phyloP scores from a whole-genome alignment of 2,797 vertebrate species.

The Sebastes minor region DNA sequence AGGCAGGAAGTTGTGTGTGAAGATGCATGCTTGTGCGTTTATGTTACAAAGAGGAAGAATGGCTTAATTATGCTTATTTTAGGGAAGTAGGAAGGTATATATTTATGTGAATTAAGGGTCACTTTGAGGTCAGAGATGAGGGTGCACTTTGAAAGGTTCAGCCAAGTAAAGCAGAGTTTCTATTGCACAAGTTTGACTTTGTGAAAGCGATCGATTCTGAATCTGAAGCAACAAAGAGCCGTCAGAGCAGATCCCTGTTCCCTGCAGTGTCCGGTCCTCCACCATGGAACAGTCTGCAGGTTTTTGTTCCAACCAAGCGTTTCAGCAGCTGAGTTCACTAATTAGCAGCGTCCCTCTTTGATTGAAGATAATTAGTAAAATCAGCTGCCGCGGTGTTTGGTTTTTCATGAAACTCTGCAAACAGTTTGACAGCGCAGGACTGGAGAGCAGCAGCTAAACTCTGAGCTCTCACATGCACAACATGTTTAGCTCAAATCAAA shows the following conservation, averaged over 20 bases:
- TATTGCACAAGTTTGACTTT: neutral
- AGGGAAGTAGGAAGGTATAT: neutral
- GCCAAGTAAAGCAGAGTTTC: neutral
- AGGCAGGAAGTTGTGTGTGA: neutral
- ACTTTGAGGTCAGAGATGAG: neutral
- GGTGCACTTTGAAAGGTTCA: neutral
- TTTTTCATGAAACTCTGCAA: neutral
- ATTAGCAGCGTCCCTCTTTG: conserved; percentile 9
- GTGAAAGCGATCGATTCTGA: neutral
- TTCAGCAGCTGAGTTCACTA: conserved; percentile 7
- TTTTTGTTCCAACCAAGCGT: neutral
- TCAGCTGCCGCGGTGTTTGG: neutral
- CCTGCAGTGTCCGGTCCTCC: neutral
- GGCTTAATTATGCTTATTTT: neutral
- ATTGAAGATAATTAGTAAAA: conserved; percentile 5
- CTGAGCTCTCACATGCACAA: neutral
- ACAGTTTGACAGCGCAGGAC: neutral
- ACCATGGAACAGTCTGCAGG: neutral
- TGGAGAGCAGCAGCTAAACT: neutral
- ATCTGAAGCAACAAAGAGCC: neutral
- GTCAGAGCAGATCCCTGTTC: neutral
- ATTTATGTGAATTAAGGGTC: neutral
- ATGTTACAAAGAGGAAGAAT: neutral
- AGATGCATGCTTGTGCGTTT: neutral
- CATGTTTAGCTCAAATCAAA: neutral